These are phyloP conservation scores for Volucella zonaria DNA, from an alignment of 2,888 invertebrate genomes.

Conservation along the genomic window DNA sequence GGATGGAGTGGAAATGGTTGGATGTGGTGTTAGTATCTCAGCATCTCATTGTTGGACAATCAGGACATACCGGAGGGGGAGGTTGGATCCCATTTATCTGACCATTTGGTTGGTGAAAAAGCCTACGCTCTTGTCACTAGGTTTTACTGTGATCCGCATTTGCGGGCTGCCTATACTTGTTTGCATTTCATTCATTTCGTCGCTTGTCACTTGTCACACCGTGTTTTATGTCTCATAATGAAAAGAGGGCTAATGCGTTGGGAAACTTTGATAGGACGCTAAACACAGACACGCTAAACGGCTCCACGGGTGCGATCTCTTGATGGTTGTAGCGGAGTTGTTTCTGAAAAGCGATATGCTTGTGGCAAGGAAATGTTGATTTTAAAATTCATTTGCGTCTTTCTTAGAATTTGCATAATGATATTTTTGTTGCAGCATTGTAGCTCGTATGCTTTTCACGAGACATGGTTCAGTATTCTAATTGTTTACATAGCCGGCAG, in stretches of 20 bases:
- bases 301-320: not conserved
- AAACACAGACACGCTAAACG: not conserved
- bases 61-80: no score
- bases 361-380: not conserved
- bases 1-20: not conserved
- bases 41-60: no score
- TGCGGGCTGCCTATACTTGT: no score
- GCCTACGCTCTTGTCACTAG: no score
- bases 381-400: not conserved
- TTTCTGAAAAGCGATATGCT: slow-evolving; percentile 1
- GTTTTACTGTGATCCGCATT: no score
- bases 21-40: not conserved
- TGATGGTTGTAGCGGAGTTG: not conserved
- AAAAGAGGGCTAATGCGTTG: not conserved
- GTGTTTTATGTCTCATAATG: not conserved
- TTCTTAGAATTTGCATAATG: no score
- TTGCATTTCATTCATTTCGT: not conserved
- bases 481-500: no score
- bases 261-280: not conserved
- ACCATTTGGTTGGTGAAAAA: slow-evolving; percentile 8
- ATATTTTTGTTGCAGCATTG: no score
- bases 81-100: not conserved
- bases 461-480: no score
- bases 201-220: slow-evolving; percentile 1
- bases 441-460: no score